Conservation (phyloP, 2,113 vertebrate genomes). For the Oxyura jamaicensis region DNA sequence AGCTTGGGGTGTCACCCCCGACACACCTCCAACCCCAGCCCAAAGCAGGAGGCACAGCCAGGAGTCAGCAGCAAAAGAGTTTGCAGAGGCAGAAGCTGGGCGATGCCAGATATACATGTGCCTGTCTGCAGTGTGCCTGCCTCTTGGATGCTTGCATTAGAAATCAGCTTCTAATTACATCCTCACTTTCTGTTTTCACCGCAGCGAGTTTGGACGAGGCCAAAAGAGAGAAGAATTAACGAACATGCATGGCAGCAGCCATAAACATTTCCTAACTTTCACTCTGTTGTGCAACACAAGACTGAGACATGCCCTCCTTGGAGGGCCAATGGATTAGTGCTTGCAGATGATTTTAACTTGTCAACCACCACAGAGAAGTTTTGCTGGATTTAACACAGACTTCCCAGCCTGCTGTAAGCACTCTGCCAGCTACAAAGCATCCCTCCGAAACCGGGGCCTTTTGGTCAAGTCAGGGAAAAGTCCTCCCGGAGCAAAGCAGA, state of each 20-base stretch:
- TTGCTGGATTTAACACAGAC: neutral
- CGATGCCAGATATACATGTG: neutral
- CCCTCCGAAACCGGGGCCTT: neutral
- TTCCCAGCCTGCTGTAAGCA: neutral
- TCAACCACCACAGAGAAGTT: neutral
- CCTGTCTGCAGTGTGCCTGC: neutral
- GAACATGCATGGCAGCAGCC: neutral
- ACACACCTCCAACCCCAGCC: rapidly evolving
- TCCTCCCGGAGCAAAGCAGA: neutral
- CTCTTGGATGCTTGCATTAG: neutral
- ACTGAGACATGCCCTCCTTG: neutral
- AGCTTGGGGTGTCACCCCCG: neutral
- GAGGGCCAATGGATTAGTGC: neutral
- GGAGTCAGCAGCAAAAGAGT: neutral
- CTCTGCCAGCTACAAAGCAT: neutral
- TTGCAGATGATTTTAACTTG: neutral
- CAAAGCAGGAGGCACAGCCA: neutral
- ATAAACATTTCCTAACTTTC: slow-evolving; percentile 30
- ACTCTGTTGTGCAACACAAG: slow-evolving; percentile 17
- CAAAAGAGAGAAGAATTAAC: slow-evolving; percentile 10
- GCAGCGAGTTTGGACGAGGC: neutral
- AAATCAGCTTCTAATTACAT: slow-evolving; percentile 25
- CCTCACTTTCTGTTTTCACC: slow-evolving; percentile 12
- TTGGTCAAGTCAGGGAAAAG: neutral
- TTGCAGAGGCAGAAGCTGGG: neutral